Percentiles rank a stretch among this genome's conserved stretches.
These are phyloP conservation scores for Hoplostethus mediterraneus DNA, from an alignment of 2,797 vertebrate genomes.

Conservation along the genomic window DNA sequence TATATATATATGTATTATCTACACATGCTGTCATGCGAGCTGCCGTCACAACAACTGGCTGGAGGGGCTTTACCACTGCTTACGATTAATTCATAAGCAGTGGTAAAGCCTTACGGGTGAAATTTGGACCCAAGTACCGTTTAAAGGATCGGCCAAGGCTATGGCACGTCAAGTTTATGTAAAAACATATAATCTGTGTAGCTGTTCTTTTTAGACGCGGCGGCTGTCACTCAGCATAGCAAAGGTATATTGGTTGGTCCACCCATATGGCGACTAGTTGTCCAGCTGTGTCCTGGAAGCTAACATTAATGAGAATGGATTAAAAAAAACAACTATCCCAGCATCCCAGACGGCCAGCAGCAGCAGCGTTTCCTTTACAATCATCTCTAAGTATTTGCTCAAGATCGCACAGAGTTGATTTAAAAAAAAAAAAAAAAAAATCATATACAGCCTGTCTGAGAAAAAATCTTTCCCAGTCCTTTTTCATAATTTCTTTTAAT, in stretches of 20 bases:
- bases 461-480: too few species aligned
- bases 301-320: conserved; percentile 59
- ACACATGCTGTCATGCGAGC: conserved; percentile 44
- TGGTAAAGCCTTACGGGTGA: conserved; percentile 40
- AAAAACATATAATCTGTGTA: conserved; percentile 28
- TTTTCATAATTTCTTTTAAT: too few species aligned
- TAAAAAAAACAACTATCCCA: conserved; percentile 26
- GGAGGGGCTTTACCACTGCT: conserved; percentile 26
- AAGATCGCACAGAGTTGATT: too few species aligned
- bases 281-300: conserved; percentile 59
- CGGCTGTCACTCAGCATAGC: conserved; percentile 14
- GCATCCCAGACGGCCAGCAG: conserved; percentile 17
- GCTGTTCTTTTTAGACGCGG: conserved; percentile 45
- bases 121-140: conserved; percentile 43
- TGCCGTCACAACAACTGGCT: conserved; percentile 7
- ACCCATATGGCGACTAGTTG: conserved; percentile 56
- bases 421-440: too few species aligned
- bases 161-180: not conserved
- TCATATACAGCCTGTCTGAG: too few species aligned
- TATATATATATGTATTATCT: conserved; percentile 41
- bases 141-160: conserved; percentile 48
- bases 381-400: too few species aligned
- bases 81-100: too few species aligned
- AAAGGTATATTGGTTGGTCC: conserved; percentile 26
- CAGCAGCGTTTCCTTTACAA: conserved; percentile 28